phyloP scores from a whole-genome alignment of 2,888 invertebrate genomes.

The Amphimallon solstitiale region DNA sequence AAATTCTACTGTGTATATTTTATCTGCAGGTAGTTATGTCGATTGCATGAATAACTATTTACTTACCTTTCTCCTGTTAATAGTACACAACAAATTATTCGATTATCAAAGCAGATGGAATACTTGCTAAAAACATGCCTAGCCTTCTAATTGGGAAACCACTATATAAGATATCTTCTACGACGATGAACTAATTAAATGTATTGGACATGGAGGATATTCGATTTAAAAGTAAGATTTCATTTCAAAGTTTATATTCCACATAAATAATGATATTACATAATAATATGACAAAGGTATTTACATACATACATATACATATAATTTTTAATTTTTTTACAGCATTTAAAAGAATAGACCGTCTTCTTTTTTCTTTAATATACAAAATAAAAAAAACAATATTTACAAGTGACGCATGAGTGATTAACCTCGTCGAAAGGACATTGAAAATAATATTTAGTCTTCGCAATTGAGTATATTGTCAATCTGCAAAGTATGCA shows the following conservation, averaged over 20 bases:
- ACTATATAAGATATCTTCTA: no score
- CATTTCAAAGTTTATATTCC: neutral
- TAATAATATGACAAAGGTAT: no score
- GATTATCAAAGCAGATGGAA: no score
- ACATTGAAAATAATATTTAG: constrained; percentile 41
- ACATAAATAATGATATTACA: neutral
- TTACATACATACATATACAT: neutral
- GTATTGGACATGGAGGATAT: no score
- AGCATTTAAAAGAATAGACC: neutral
- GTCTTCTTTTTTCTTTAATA: neutral
- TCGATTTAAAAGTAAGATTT: neutral
- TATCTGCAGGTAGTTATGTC: no score
- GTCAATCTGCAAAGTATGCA: constrained; percentile 70
- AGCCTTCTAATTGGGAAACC: no score
- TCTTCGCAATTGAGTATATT: constrained; percentile 50
- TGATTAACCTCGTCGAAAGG: neutral
- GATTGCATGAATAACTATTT: no score
- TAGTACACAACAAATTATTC: no score
- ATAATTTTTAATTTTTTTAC: neutral
- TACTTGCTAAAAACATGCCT: no score
- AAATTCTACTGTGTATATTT: no score
- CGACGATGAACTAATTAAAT: no score
- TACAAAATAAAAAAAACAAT: constrained; percentile 10
- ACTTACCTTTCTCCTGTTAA: no score
- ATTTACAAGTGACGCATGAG: constrained; percentile 1